Conservation (phyloP, 2,113 vertebrate genomes). For the Morone chrysops region DNA sequence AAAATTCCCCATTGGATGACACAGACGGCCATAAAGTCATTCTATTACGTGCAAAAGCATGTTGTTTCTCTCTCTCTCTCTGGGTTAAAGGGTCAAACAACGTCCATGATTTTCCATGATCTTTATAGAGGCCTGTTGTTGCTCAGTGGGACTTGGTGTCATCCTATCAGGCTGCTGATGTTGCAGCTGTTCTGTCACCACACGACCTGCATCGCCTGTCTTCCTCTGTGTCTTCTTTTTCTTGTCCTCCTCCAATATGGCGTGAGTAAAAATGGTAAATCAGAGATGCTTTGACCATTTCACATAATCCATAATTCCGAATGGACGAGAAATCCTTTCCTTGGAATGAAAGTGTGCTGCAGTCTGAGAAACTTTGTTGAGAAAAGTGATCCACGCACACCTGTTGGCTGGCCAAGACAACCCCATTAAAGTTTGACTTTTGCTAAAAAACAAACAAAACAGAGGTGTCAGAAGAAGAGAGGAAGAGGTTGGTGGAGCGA, state of each 20-base stretch:
- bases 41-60: background rate
- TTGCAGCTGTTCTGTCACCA: conserved; percentile 11
- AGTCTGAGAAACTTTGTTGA: background rate
- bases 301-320: background rate
- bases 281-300: background rate
- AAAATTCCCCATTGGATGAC: background rate
- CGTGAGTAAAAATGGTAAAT: background rate
- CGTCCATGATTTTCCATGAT: background rate
- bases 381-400: conserved; percentile 32
- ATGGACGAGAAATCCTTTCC: background rate
- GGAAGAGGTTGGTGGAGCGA: conserved; percentile 16
- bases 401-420: conserved; percentile 15
- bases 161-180: conserved; percentile 5
- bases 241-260: background rate
- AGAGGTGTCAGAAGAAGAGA: background rate
- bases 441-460: background rate
- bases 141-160: background rate
- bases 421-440: conserved; percentile 24
- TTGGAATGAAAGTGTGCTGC: background rate
- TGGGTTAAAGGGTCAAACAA: background rate
- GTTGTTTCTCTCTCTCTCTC: background rate
- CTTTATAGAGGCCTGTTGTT: background rate
- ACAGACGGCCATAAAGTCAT: background rate
- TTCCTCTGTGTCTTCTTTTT: background rate
- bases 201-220: background rate